Evolutionary conservation across 2,113 vertebrate genomes (phyloP).

Genomic region (Eubucco bourcierii): DNA sequence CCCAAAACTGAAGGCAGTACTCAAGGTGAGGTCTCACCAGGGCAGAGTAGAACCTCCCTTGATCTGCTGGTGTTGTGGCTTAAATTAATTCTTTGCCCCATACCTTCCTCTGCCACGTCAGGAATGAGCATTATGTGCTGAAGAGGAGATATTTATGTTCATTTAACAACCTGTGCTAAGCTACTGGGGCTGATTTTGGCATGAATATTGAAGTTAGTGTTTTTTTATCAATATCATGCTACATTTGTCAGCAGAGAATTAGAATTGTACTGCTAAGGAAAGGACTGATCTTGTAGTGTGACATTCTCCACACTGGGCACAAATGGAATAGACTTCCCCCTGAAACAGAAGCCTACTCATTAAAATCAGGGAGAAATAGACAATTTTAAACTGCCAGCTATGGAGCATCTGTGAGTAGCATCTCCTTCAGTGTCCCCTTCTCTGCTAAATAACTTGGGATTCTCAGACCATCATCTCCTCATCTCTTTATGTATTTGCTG

Average conservation of each 20-base stretch:
- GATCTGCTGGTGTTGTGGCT: neutral
- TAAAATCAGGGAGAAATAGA: conserved; percentile 26
- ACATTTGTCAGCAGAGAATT: conserved; percentile 51
- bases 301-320: neutral
- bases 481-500: neutral
- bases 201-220: conserved; percentile 40
- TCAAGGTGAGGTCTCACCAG: too few relatives aligned
- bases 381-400: conserved; percentile 1
- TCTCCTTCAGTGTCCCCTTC: neutral
- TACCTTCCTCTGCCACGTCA: conserved; percentile 28
- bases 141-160: conserved; percentile 45
- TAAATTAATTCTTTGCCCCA: neutral
- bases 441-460: neutral
- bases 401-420: neutral
- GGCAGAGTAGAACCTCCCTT: too few relatives aligned
- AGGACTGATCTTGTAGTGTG: conserved; percentile 40
- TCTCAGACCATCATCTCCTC: neutral
- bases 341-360: conserved; percentile 57
- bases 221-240: conserved; percentile 63
- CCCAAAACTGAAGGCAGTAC: too few relatives aligned
- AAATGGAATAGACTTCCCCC: conserved; percentile 52
- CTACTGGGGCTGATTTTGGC: conserved; percentile 52
- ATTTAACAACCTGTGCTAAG: conserved; percentile 58
- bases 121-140: conserved; percentile 5
- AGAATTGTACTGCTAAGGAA: conserved; percentile 47